Base-by-base conservation (phyloP, 2,797 vertebrate species). In the Esox lucius region DNA sequence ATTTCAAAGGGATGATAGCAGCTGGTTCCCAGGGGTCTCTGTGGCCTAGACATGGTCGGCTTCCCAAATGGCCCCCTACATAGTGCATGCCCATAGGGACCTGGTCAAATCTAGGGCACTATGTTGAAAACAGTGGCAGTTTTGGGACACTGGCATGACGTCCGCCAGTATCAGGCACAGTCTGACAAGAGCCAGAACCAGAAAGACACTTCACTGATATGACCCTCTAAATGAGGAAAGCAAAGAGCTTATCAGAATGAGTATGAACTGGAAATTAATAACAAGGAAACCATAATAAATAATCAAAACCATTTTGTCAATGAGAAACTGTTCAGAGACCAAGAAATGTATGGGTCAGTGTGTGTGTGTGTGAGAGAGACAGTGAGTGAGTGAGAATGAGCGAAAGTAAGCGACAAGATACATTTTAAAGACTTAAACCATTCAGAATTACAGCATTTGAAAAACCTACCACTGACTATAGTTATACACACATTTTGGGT, bases 1-100 rank as follows among this genome's bases (percentile, higher is more conserved):
- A 56, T 28, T 68, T 26, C 77, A 76, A 62, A 68, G 17, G 22
- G 78, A n/a, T 75, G 59, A 76, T 46, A 48, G 71, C 4, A 68
- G 61, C 1, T 65, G 53, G 35, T 33, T 78, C 51, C 61, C 66
- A 73, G 49, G 9, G 26, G 64, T 19, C 33, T 56, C 33, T 48
- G 24, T 42, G 78, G 67, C 15, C 48, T 31, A 53, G 66, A 42
- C 66, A 65, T 8, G 28, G 62, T 0, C 5, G 22, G 53, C 0
- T 11, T 61, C 26, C 62, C 62, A 4, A 61, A 26, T 13, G 22
- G 56, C n/a, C 11, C 22, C 11, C 56, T 61, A 26, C 11, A 61
- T 24, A 61, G 22, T 61, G 56, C 4, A 61, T 7, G 11, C 9
- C 56, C 56, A 24, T 24, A 61, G 22, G 56, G 56, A 17, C 6